A percentile compares a stretch with the other conserved stretches of the same genome.
Evolutionary conservation across 2,888 invertebrate genomes (phyloP).

Genomic region (Liodrosophila aerea): DNA sequence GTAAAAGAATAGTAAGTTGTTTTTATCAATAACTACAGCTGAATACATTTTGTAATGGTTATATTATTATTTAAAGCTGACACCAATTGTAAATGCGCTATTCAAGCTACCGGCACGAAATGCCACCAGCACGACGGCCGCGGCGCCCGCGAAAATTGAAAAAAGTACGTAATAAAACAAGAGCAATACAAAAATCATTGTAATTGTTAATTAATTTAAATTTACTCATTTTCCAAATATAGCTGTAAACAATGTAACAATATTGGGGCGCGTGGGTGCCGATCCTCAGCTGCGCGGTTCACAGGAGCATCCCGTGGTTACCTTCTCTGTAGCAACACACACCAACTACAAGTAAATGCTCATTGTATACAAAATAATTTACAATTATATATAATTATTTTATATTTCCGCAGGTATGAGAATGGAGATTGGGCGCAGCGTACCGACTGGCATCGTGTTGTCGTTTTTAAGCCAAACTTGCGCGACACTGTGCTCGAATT

Average conservation of each 20-base stretch:
- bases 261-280: conserved; percentile 94
- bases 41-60: background rate
- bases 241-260: conserved; percentile 92
- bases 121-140: conserved; percentile 40
- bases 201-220: background rate
- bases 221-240: background rate
- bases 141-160: conserved; percentile 76
- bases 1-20: conserved; percentile 54
- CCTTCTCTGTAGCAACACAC: conserved; percentile 95
- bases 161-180: conserved; percentile 59
- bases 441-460: conserved; percentile 95
- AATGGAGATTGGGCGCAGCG: conserved; percentile 91
- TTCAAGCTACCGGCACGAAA: conserved; percentile 52
- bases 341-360: conserved; percentile 87
- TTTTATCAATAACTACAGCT: background rate
- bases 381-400: background rate
- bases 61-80: conserved; percentile 31
- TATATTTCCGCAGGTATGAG: conserved; percentile 83
- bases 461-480: conserved; percentile 92
- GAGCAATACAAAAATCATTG: background rate
- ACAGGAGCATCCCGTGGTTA: conserved; percentile 91
- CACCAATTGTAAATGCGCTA: conserved; percentile 46
- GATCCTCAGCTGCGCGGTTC: conserved; percentile 93
- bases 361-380: background rate
- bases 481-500: conserved; percentile 90